phyloP scores from a whole-genome alignment of 2,888 invertebrate genomes.

The Pelosia muscerda region DNA sequence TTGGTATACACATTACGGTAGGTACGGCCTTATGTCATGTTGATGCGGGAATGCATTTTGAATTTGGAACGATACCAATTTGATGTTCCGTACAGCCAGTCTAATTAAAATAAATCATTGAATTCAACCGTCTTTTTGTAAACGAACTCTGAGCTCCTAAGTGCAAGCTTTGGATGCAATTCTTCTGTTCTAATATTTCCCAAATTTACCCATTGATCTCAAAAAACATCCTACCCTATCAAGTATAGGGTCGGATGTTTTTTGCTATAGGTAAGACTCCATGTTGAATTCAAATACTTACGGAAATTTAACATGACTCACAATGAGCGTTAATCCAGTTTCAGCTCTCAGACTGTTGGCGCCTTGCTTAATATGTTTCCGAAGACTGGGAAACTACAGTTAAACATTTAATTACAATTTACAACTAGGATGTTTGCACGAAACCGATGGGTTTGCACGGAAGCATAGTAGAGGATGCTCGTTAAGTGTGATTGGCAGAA shows the following conservation, averaged over 20 bases:
- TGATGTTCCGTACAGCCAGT: no score
- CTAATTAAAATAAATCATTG: no score
- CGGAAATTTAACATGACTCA: conserved; percentile 25
- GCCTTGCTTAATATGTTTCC: conserved; percentile 54
- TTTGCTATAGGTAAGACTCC: no score
- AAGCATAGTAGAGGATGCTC: not conserved
- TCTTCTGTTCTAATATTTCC: not conserved
- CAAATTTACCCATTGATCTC: not conserved
- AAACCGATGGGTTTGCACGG: not conserved
- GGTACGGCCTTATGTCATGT: no score
- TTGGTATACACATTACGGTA: no score
- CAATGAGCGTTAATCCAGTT: conserved; percentile 47
- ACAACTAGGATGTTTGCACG: not conserved
- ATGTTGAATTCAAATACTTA: conserved; percentile 2
- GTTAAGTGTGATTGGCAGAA: no score
- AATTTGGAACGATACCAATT: no score
- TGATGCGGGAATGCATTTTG: no score
- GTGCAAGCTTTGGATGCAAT: no score
- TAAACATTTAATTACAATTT: conserved; percentile 5
- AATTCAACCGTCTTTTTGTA: no score
- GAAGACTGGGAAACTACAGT: conserved; percentile 30
- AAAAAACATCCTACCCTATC: not conserved
- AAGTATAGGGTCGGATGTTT: no score
- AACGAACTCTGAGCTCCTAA: no score
- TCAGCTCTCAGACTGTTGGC: conserved; percentile 50